Conservation (phyloP, 2,888 invertebrate species). For the Leptopilina drosophilae region DNA sequence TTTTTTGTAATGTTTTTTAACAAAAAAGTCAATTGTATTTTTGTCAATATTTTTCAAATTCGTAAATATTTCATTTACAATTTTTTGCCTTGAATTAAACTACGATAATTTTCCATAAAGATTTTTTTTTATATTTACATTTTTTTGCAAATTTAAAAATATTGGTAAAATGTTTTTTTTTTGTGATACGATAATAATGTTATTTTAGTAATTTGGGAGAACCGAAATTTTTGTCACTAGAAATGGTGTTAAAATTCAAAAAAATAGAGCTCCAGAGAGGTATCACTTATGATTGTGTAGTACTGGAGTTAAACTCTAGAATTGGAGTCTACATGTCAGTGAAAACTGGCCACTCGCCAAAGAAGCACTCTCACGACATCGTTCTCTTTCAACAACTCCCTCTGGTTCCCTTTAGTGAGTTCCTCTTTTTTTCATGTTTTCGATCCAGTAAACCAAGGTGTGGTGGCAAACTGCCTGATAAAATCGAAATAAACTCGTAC, state of each 20-base stretch:
- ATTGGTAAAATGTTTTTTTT: too few relatives aligned
- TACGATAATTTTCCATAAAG: too few relatives aligned
- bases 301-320: conserved; percentile 30
- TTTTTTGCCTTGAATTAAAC: too few relatives aligned
- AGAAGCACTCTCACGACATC: conserved; percentile 46
- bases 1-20: too few relatives aligned
- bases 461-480: conserved; percentile 53
- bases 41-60: too few relatives aligned
- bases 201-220: too few relatives aligned
- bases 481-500: conserved; percentile 56
- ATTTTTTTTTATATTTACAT: too few relatives aligned
- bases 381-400: conserved; percentile 46
- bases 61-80: too few relatives aligned
- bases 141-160: too few relatives aligned
- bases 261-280: neutral
- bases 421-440: conserved; percentile 46
- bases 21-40: too few relatives aligned
- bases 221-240: too few relatives aligned
- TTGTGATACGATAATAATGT: too few relatives aligned
- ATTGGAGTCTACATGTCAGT: conserved; percentile 39
- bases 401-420: conserved; percentile 44
- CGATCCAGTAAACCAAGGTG: conserved; percentile 41
- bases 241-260: neutral
- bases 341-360: conserved; percentile 54
- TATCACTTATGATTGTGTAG: conserved; percentile 23